These are phyloP conservation scores for Oceanodroma tethys DNA, from an alignment of 2,113 vertebrate genomes.

Conservation along the genomic window DNA sequence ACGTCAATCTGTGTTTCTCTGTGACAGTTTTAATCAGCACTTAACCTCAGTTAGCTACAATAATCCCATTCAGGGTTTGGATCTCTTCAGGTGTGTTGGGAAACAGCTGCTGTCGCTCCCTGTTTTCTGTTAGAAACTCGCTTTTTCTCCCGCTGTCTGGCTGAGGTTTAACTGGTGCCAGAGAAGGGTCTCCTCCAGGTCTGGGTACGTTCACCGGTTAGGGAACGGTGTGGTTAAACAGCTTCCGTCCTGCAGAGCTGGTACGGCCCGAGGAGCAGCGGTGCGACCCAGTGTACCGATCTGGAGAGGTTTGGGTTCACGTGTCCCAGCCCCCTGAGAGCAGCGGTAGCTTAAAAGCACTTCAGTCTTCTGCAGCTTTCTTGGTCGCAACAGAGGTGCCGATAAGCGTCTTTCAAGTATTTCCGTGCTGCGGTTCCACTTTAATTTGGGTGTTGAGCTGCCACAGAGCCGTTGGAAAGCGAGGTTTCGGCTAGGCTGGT, in stretches of 20 bases:
- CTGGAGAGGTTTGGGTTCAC: background rate
- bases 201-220: accelerated
- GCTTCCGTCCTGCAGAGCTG: background rate
- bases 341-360: background rate
- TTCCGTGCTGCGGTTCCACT: background rate
- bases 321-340: background rate
- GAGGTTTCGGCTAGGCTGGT: background rate
- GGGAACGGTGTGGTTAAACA: accelerated
- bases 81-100: background rate
- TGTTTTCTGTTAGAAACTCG: accelerated
- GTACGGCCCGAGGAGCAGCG: background rate
- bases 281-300: too few relatives aligned
- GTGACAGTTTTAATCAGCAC: too few relatives aligned
- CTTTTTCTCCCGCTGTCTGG: background rate
- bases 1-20: background rate
- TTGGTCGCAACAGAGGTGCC: background rate
- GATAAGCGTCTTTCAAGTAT: accelerated
- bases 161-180: background rate
- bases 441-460: background rate
- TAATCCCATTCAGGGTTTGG: background rate
- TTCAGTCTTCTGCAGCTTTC: too few relatives aligned
- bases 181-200: background rate
- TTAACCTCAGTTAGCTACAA: accelerated
- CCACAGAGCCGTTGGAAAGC: accelerated
- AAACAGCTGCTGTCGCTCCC: background rate